A percentile compares a stretch with the other conserved stretches of the same genome.
Conservation (phyloP, 2,113 vertebrate genomes). For the Charadrius vociferus region DNA sequence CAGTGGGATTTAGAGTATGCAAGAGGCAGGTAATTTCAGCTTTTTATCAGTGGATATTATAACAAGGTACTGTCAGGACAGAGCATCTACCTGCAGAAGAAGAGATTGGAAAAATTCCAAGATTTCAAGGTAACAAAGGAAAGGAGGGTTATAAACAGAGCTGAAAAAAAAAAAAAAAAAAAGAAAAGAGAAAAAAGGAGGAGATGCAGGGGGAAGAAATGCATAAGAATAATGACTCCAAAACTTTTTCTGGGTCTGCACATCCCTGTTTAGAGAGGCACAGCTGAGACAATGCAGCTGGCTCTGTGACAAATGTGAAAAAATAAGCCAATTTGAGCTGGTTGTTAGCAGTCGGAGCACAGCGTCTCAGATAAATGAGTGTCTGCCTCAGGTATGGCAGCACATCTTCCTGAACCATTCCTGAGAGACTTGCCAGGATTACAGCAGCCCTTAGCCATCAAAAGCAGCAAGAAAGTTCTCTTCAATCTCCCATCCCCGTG, state of each 20-base stretch:
- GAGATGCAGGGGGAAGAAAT: slow-evolving; percentile 54
- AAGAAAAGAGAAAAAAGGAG: slow-evolving; percentile 46
- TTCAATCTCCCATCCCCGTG: slow-evolving; percentile 72
- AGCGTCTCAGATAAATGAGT: slow-evolving; percentile 83
- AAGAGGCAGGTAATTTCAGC: slow-evolving; percentile 15
- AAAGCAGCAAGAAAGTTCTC: slow-evolving; percentile 26
- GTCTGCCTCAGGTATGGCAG: slow-evolving; percentile 86
- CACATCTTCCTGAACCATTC: slow-evolving; percentile 79
- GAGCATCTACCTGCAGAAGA: slow-evolving; percentile 31
- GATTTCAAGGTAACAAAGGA: slow-evolving; percentile 44
- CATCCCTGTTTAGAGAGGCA: slow-evolving; percentile 80
- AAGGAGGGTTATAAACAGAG: slow-evolving; percentile 46
- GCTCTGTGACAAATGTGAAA: slow-evolving; percentile 89
- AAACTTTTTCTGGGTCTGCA: slow-evolving; percentile 83
- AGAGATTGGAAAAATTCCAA: slow-evolving; percentile 32
- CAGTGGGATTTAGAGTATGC: not conserved
- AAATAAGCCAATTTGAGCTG: slow-evolving; percentile 93
- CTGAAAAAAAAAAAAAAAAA: not conserved
- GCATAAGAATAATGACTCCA: slow-evolving; percentile 83
- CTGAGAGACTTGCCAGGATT: slow-evolving; percentile 76
- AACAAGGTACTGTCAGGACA: slow-evolving; percentile 51
- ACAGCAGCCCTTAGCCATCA: slow-evolving; percentile 71
- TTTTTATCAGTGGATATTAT: not conserved
- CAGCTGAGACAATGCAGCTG: slow-evolving; percentile 87
- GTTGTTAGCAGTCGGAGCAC: slow-evolving; percentile 85